phyloP scores from a whole-genome alignment of 2,888 invertebrate species.

The Heliconius charithonia region DNA sequence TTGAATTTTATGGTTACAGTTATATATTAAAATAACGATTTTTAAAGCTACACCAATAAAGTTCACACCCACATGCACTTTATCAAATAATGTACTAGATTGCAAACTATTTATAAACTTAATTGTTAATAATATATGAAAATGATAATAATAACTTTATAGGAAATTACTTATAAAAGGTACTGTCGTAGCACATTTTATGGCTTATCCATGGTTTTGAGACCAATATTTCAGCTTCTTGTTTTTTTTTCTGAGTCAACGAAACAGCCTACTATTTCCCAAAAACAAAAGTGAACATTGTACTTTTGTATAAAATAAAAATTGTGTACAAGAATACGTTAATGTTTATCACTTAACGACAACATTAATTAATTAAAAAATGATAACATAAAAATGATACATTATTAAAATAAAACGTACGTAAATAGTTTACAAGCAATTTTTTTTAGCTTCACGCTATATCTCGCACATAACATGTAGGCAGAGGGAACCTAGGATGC shows the following conservation, averaged over 20 bases:
- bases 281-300: too few species aligned
- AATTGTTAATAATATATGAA: background rate
- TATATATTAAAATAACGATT: slow-evolving; percentile 78
- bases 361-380: too few species aligned
- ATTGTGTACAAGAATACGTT: too few species aligned
- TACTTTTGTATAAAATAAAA: too few species aligned
- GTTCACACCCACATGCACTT: slow-evolving; percentile 53
- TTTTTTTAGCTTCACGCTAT: too few species aligned
- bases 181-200: background rate
- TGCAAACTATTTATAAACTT: background rate
- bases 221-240: background rate
- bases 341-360: too few species aligned
- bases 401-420: too few species aligned
- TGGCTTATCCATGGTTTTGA: background rate
- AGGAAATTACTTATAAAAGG: too few species aligned
- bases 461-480: too few species aligned
- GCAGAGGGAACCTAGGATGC: too few species aligned
- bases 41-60: slow-evolving; percentile 63
- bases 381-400: too few species aligned
- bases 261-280: background rate
- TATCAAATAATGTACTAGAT: slow-evolving; percentile 1
- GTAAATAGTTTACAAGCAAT: too few species aligned
- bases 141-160: background rate
- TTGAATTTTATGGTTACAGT: slow-evolving; percentile 58
- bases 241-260: background rate